Evolutionary conservation across 2,797 vertebrate genomes (phyloP).

Genomic region (Glyptemys insculpta): DNA sequence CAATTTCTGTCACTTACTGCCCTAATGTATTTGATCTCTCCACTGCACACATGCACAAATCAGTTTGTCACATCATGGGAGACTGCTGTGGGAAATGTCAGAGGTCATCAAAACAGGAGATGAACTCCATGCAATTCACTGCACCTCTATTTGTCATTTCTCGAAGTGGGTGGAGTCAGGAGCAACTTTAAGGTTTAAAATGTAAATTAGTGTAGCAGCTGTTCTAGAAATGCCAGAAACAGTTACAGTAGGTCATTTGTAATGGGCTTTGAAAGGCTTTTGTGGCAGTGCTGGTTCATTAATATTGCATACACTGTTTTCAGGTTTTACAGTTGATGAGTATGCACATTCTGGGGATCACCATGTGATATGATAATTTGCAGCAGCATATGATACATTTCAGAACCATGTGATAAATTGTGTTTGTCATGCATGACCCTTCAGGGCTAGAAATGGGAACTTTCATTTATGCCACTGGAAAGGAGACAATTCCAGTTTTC

Average conservation of each 20-base stretch:
- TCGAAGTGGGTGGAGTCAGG: rapidly evolving
- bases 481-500: neutral
- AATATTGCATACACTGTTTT: neutral
- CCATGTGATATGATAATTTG: conserved; percentile 29
- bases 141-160: neutral
- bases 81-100: neutral
- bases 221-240: conserved; percentile 26
- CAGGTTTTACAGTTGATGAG: neutral
- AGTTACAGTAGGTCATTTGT: neutral
- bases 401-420: conserved; percentile 34
- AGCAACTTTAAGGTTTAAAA: neutral
- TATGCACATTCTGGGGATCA: conserved; percentile 25
- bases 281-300: neutral
- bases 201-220: neutral
- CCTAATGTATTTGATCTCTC: neutral
- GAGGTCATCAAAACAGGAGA: neutral
- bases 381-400: conserved; percentile 25
- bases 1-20: neutral
- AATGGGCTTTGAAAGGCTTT: neutral
- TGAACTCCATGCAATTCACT: neutral
- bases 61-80: neutral
- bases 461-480: conserved; percentile 5
- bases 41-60: neutral
- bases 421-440: conserved; percentile 18
- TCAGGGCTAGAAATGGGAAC: conserved; percentile 15